Conservation (phyloP, 2,888 invertebrate species). For the Pollenia angustigena region DNA sequence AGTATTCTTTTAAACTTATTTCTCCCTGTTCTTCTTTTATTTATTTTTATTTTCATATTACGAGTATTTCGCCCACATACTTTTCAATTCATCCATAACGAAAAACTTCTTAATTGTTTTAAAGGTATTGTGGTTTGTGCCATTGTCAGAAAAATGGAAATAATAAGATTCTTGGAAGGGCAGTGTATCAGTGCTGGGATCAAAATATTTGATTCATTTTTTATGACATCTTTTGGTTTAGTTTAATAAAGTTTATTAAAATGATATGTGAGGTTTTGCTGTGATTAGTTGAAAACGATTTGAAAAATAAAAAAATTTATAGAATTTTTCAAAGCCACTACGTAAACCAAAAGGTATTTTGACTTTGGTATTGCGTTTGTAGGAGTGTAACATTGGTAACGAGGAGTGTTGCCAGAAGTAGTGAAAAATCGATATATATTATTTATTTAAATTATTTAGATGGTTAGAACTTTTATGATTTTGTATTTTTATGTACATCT, state of each 20-base stretch:
- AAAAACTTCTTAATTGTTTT: constrained; percentile 72
- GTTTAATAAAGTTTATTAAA: constrained; percentile 17
- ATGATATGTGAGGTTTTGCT: constrained; percentile 3
- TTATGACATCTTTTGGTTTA: constrained; percentile 29
- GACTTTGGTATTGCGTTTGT: no score
- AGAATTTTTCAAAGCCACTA: not conserved
- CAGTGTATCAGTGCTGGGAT: not conserved
- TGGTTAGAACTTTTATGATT: no score
- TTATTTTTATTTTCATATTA: not conserved
- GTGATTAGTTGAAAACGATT: constrained; percentile 27
- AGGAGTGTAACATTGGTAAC: no score
- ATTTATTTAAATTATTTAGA: no score
- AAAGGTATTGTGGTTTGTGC: constrained; percentile 68
- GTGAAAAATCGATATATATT: no score
- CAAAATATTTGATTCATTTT: constrained; percentile 46
- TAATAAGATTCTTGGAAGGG: constrained; percentile 14
- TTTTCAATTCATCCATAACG: constrained; percentile 37
- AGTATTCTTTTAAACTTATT: constrained; percentile 27
- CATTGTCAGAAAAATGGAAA: constrained; percentile 45
- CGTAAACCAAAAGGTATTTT: no score
- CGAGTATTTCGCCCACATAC: constrained; percentile 7
- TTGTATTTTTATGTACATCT: no score
- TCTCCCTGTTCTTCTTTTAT: not conserved
- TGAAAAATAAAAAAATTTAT: not conserved
- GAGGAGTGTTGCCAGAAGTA: no score